Percentiles rank a stretch among this genome's conserved stretches.
phyloP scores from a whole-genome alignment of 2,113 vertebrate genomes.

The Sardina pilchardus region DNA sequence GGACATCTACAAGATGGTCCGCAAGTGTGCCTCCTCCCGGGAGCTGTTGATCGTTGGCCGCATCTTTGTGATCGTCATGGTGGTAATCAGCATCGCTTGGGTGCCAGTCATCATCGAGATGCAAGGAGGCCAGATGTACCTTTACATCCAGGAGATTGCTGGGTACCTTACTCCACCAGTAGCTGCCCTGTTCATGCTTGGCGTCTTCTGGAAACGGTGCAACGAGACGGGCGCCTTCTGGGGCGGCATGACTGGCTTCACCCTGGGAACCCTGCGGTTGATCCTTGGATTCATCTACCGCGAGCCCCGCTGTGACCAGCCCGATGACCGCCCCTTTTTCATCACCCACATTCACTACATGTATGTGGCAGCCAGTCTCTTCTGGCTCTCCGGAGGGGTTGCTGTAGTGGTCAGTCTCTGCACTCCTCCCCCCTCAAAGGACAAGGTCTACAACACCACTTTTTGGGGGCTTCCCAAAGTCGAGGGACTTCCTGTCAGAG shows the following conservation, averaged over 20 bases:
- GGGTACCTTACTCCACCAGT: conserved; percentile 95
- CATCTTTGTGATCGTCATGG: conserved; percentile 93
- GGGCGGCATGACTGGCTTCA: conserved; percentile 90
- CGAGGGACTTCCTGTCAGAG: conserved; percentile 53
- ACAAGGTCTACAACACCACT: conserved; percentile 84
- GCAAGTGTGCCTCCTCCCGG: conserved; percentile 78
- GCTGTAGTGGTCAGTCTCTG: conserved; percentile 87
- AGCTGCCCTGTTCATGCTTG: conserved; percentile 91
- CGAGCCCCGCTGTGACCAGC: conserved; percentile 86
- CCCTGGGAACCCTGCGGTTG: conserved; percentile 80
- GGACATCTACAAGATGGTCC: conserved; percentile 89
- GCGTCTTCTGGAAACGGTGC: conserved; percentile 94
- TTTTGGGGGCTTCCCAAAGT: conserved; percentile 82
- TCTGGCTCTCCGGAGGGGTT: conserved; percentile 90
- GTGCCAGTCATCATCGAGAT: conserved; percentile 97
- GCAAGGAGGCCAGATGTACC: conserved; percentile 98
- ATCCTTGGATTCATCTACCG: conserved; percentile 89
- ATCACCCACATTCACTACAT: conserved; percentile 90
- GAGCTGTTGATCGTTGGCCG: conserved; percentile 92
- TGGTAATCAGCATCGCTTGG: conserved; percentile 94
- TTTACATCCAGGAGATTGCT: conserved; percentile 97
- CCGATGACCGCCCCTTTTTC: conserved; percentile 84
- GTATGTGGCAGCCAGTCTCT: conserved; percentile 90
- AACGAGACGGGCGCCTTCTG: conserved; percentile 96
- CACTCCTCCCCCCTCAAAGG: conserved; percentile 83